Base-by-base conservation (phyloP, 2,888 invertebrate genomes). In the Ophion costatus region DNA sequence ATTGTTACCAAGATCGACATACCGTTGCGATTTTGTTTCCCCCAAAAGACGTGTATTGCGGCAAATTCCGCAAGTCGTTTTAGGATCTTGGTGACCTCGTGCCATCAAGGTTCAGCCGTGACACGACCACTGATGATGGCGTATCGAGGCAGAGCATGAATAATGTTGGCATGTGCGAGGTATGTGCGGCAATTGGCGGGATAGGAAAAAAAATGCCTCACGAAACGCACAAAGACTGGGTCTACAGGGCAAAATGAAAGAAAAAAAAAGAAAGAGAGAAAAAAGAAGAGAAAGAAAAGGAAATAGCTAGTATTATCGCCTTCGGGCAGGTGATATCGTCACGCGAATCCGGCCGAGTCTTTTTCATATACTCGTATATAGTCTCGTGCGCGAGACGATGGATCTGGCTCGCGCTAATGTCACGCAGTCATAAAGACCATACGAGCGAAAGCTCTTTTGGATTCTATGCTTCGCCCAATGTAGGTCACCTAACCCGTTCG, bases 401-500 rank as follows among this genome's bases (percentile, higher is more conserved):
- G 71, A 64, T 33, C 11, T 56, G 20, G 38, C 38, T 17, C 38
- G 4, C 51, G 70, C 22, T 51, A 79, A 56, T 61, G 70, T 71
- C 79, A 71, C 70, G 70, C 78, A 70, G 78, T 29, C 69, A 70
- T 63, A 78, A 6, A 9, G 42, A 51, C 63, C 20, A 64, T n/a
- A 22, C 64, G 51, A 64, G 75, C 45, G 38, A 75, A 63, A 63
- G 75, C 71, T 71, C 71, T 71, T 10, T 57, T 24, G 71, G 17
- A 17, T 59, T 24, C 42, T 59, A 67, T 69, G 38, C 42, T 56
- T 7, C 20, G 42, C 22, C 57, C 59, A 71, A 79, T 63, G 79
- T 79, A 79, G 79, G 79, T 61, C 79, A 71, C 10, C 64, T 38
- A 63, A 71, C 79, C 61, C 63, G 57, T 70, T 71, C 71, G 29